Conservation (phyloP, 1,140 invertebrate genomes). For the Leptopilina clavipes region DNA sequence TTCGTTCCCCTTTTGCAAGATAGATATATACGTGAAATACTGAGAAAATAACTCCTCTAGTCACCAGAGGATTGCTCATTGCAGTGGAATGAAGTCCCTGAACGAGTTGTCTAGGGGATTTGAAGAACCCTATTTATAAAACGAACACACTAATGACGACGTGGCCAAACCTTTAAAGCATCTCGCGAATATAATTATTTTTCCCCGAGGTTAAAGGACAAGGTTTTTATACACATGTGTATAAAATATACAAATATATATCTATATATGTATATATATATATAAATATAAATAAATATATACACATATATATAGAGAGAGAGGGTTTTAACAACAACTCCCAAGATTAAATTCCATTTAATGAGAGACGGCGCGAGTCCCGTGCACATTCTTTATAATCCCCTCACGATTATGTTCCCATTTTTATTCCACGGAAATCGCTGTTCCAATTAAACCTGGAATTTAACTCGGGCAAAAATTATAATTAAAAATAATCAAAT, state of each 20-base stretch:
- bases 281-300: too few species aligned
- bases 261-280: too few species aligned
- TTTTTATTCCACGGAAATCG: constrained; percentile 18
- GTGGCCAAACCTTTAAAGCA: constrained; percentile 13
- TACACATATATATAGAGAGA: neutral
- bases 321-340: neutral
- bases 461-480: constrained; percentile 6
- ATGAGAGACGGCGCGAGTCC: neutral
- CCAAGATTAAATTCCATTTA: constrained; percentile 16
- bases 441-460: constrained; percentile 5
- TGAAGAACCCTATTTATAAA: constrained; percentile 20
- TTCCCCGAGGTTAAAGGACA: constrained; percentile 6
- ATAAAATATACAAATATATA: too few species aligned
- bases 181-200: constrained; percentile 7
- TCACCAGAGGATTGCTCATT: neutral
- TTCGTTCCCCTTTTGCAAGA: constrained; percentile 13
- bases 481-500: constrained; percentile 21
- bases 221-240: neutral
- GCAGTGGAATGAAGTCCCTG: constrained; percentile 9
- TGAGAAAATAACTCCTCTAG: neutral
- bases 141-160: constrained; percentile 4
- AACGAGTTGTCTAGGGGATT: constrained; percentile 18
- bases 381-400: neutral
- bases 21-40: constrained; percentile 10
- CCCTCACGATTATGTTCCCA: constrained; percentile 2